Evolutionary conservation across 2,113 vertebrate species (phyloP), one percentile per base, ranked within the genome.

Genomic region (Hyla sarda): DNA sequence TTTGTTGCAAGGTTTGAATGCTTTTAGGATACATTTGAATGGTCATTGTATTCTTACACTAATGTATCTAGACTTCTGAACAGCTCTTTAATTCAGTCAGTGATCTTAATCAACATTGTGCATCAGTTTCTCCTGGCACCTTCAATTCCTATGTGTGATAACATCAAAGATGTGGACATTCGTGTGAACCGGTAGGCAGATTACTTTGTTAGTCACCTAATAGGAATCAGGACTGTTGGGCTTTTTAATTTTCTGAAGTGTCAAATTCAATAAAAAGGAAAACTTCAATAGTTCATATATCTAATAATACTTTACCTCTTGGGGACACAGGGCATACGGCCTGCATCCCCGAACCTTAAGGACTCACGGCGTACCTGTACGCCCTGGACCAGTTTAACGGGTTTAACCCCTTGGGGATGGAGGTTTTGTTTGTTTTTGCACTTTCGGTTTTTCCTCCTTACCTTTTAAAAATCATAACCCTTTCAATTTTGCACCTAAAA

Each of bases 201-300:
- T 47, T 62, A 34, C 78, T 65, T 45, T 80, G 77, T 80, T 62
- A 58, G n/a, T 45, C 52, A 56, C 37, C 28, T 83, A 50, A 83
- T 83, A 37, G 48, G 56, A 71, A 56, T 11, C 48, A 73, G 32
- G 34, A 41, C 67, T 54, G 34, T 32, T 9, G 34, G 19, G 25
- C 82, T 58, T 48, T 83, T 73, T 83, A 32, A 83, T 83, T 56
- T 83, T 73, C 67, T 56, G 32, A 54, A 14, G 1, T 71, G 48
- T 14, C 65, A 72, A 65, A 25, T 72, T 54, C 19, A 71, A 71
- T 82, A 45, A 37, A 47, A 81, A 19, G 78, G 34, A 30, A 60
- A 34, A 60, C 23, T 14, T 62, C n/a, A 37, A 25, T 56, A 65
- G 32, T 30, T 32, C 9, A 28, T 19, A 8, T 28, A 30, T 14